Base-by-base conservation (phyloP, 2,888 invertebrate species). In the Mystacides longicornis region DNA sequence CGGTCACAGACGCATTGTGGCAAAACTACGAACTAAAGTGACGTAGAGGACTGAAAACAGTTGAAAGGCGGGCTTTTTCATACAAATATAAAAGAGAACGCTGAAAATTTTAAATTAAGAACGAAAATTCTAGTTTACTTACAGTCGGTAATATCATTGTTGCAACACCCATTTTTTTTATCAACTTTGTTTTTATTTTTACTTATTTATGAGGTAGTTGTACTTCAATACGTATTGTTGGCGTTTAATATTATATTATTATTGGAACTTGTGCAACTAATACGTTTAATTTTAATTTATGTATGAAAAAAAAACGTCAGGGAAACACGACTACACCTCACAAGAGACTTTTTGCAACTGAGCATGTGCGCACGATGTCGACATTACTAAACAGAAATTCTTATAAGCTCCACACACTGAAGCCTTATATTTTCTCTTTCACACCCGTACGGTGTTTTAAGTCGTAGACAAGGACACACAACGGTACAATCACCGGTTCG, bases 81-180 rank as follows among this genome's bases (percentile, higher is more conserved):
- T 16, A 5, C 9, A 21, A 19, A 45, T 45, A 18, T 5, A n/a
- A 20, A 19, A 19, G 20, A 45, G 9, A 45, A 43, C 5, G 7
- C 43, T 7, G 16, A 16, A 43, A 43, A 43, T 5, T 27, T 27
- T 27, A 11, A 27, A 27, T 27, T 27, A 27, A 27, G 5, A 27
- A 7, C 4, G 16, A 9, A 43, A 43, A 43, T 43, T 9, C 5
- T 43, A 5, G 4, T 7, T 21, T n/a, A 57, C 57, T 57, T 50
- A 57, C 57, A 50, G 43, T 18, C 16, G 54, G 57, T 33, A 51
- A 23, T 22, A 57, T 50, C 42, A 54, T 51, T 1, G 51, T 57
- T 45, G 53, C 54, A 49, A 57, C 53, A 23, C 57, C 57, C 57
- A 57, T 57, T 19, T 47, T 54, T n/a, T n/a, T n/a, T n/a, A n/a